Evolutionary conservation across 37 sponge, comb jelly and placozoan species (phyloP).

Genomic region (Haliclona indistincta): DNA sequence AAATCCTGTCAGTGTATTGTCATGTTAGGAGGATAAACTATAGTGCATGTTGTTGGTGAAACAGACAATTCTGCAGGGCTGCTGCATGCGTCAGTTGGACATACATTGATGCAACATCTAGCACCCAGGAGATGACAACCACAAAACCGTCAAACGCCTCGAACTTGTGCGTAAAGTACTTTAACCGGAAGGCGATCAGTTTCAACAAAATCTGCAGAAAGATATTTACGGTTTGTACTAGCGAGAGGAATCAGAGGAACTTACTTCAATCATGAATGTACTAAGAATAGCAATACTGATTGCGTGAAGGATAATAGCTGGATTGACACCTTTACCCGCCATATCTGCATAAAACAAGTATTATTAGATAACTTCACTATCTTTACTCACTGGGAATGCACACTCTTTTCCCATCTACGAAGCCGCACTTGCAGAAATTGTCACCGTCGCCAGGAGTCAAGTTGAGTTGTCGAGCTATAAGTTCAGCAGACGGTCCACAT

Average conservation of each 20-base stretch:
- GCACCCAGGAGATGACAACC: constrained; percentile 80
- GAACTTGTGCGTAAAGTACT: constrained; percentile 89
- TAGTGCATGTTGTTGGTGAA: too few relatives aligned
- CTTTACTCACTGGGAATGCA: constrained; percentile 16
- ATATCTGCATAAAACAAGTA: constrained; percentile 23
- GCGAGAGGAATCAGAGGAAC: too few relatives aligned
- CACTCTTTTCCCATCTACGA: constrained; percentile 23
- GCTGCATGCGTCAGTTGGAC: too few relatives aligned
- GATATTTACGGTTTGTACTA: background rate
- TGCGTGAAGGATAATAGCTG: constrained; percentile 64
- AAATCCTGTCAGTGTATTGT: too few relatives aligned
- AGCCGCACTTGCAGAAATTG: constrained; percentile 38
- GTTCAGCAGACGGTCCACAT: constrained; percentile 41
- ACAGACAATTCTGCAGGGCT: too few relatives aligned
- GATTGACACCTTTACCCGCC: constrained; percentile 51
- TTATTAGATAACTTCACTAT: background rate
- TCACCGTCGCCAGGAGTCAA: constrained; percentile 4
- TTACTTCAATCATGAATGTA: constrained; percentile 83
- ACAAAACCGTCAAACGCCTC: constrained; percentile 91
- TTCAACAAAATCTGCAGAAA: constrained; percentile 62
- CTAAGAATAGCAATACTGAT: constrained; percentile 61
- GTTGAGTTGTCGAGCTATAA: constrained; percentile 2
- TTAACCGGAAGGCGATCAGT: constrained; percentile 73
- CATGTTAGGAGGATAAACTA: too few relatives aligned
- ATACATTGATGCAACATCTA: constrained; percentile 84